phyloP scores from a whole-genome alignment of 2,888 invertebrate species.

The Pandemis cinnamomeana region DNA sequence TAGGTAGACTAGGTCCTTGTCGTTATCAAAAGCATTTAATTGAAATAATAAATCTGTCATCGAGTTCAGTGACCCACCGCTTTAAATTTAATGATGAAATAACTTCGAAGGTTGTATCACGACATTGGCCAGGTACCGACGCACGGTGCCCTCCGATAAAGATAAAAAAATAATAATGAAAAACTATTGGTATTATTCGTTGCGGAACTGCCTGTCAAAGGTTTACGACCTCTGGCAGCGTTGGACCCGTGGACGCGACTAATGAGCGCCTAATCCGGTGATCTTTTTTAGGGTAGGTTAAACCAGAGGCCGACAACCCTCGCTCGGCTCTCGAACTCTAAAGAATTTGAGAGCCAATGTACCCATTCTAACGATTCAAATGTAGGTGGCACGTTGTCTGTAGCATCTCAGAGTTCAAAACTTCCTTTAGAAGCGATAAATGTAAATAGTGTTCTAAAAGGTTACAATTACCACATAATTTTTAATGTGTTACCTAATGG shows the following conservation, averaged over 20 bases:
- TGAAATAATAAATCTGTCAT: constrained; percentile 53
- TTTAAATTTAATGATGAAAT: constrained; percentile 69
- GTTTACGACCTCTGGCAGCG: constrained; percentile 60
- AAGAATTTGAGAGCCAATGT: constrained; percentile 28
- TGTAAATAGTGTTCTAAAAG: no score
- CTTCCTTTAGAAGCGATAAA: not conserved
- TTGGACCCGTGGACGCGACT: constrained; percentile 51
- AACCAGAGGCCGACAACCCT: constrained; percentile 55
- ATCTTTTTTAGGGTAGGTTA: constrained; percentile 49
- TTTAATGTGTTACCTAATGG: no score
- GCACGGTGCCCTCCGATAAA: constrained; percentile 61
- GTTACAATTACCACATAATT: no score
- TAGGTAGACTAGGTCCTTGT: constrained; percentile 49
- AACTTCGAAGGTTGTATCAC: constrained; percentile 71
- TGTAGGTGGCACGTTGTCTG: not conserved
- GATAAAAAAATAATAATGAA: constrained; percentile 53
- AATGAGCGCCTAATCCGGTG: constrained; percentile 42
- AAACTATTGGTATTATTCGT: constrained; percentile 48
- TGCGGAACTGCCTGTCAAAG: constrained; percentile 63
- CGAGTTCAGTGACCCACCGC: constrained; percentile 69
- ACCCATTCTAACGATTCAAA: constrained; percentile 18
- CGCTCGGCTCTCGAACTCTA: constrained; percentile 56
- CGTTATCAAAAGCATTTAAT: constrained; percentile 44
- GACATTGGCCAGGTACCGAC: constrained; percentile 56
- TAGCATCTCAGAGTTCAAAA: not conserved